Conservation (phyloP, 2,888 invertebrate species). For the Epicampocera succincta region DNA sequence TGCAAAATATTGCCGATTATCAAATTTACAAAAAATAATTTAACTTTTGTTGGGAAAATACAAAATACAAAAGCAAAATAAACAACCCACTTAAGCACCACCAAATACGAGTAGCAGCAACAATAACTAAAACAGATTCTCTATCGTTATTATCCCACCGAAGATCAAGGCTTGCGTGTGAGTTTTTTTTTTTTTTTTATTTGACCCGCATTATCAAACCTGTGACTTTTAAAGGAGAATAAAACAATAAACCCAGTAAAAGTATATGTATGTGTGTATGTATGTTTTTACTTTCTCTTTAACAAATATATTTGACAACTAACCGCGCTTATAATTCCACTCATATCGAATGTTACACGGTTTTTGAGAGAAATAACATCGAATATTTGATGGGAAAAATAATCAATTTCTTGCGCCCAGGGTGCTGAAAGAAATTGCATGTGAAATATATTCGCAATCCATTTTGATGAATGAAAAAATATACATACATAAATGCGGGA, state of each 20-base stretch:
- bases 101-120: slow-evolving; percentile 11
- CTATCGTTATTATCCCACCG: slow-evolving; percentile 37
- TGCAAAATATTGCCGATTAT: slow-evolving; percentile 55
- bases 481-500: slow-evolving; percentile 50
- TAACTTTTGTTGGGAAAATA: slow-evolving; percentile 39
- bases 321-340: slow-evolving; percentile 51
- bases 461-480: slow-evolving; percentile 5
- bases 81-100: slow-evolving; percentile 42
- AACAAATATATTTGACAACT: slow-evolving; percentile 44
- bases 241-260: slow-evolving; percentile 3
- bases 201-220: slow-evolving; percentile 62
- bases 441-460: slow-evolving; percentile 50
- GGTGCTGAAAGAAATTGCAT: slow-evolving; percentile 42
- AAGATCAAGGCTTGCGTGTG: slow-evolving; percentile 60
- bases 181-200: slow-evolving; percentile 28
- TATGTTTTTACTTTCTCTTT: slow-evolving; percentile 1
- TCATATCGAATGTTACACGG: slow-evolving; percentile 48
- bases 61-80: slow-evolving; percentile 8
- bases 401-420: slow-evolving; percentile 12
- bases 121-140: slow-evolving; percentile 40
- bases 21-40: slow-evolving; percentile 26
- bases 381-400: slow-evolving; percentile 56
- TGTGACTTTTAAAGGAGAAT: slow-evolving; percentile 52
- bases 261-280: slow-evolving; percentile 1
- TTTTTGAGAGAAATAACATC: slow-evolving; percentile 47